Base-by-base conservation (phyloP, 2,888 invertebrate species). In the Antitype chi region DNA sequence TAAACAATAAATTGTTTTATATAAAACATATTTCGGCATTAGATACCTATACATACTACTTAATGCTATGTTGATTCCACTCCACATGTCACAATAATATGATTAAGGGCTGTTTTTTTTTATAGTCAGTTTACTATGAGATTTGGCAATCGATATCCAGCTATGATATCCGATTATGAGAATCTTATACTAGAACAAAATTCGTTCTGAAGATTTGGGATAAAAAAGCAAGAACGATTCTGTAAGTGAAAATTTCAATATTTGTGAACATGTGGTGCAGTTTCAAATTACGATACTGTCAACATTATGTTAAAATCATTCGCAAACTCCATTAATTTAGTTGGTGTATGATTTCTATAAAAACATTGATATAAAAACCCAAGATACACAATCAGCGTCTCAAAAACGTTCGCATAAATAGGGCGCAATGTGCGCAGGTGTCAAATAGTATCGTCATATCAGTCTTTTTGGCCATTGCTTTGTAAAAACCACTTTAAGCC, bases 11-110 rank as follows among this genome's bases (percentile, higher is more conserved):
- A 89, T 89, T 84, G 89, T 88, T 89, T 90, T 89, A 89, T 91
- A 92, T 87, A 91, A 92, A 93, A 92, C 89, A 90, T 89, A 90
- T 81, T 85, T 89, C 85, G 91, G 93, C 90, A 94, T 94, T 89
- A 90, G 76, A 94, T 93, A 91, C 92, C 92, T 81, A 78, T 86
- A 88, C 76, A 74, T 77, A 53, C 78, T 88, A 88, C 70, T 80
- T 81, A 80, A 78, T 52, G n/a, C 69, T 76, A 78, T 32, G 32
- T 55, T 67, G 70, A 78, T 38, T 70, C 53, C 17, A 71, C 68
- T 47, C 57, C 64, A 82, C 70, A 68, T 67, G 82, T 57, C 49
- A 75, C 72, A 68, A 74, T n/a, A n/a, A 32, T 55, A 38, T n/a
- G 4, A 38, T n/a, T 6, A n/a, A 3, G 20, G 15, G 6, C 23